phyloP scores from a whole-genome alignment of 2,113 vertebrate genomes.

The Sceloporus undulatus region DNA sequence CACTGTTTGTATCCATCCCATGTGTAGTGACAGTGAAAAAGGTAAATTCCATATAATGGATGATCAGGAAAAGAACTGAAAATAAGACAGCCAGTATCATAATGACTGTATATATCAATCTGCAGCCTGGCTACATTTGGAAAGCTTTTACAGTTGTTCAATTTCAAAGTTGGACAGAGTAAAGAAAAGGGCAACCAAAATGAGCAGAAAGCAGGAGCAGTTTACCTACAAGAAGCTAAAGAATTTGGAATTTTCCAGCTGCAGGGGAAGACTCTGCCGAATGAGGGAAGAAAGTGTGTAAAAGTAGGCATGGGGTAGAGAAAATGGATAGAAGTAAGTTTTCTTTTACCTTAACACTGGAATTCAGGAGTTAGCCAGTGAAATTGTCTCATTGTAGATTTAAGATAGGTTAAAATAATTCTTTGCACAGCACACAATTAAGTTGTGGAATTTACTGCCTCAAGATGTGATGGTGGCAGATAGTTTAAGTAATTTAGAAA shows the following conservation, averaged over 20 bases:
- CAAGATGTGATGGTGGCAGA: too few relatives aligned
- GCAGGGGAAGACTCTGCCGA: too few relatives aligned
- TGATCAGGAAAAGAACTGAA: not conserved
- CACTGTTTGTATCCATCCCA: not conserved
- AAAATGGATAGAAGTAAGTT: not conserved
- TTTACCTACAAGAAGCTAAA: not conserved
- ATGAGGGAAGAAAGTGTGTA: not conserved
- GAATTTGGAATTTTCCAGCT: not conserved
- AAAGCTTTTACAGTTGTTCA: not conserved
- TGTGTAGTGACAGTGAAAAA: not conserved
- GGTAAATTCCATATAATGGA: not conserved
- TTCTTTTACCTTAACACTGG: too few relatives aligned
- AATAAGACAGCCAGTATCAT: not conserved
- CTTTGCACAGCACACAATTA: too few relatives aligned
- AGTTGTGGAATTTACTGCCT: too few relatives aligned
- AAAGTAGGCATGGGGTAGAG: not conserved
- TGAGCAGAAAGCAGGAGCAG: too few relatives aligned
- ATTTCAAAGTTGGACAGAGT: too few relatives aligned
- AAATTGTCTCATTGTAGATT: too few relatives aligned
- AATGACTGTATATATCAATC: not conserved
- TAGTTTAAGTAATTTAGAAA: too few relatives aligned
- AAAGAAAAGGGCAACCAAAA: too few relatives aligned
- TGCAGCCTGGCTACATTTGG: not conserved
- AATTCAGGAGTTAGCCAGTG: too few relatives aligned
- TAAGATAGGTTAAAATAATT: too few relatives aligned